Evolutionary conservation across 2,113 vertebrate genomes (phyloP).

Genomic region (Carassius auratus): DNA sequence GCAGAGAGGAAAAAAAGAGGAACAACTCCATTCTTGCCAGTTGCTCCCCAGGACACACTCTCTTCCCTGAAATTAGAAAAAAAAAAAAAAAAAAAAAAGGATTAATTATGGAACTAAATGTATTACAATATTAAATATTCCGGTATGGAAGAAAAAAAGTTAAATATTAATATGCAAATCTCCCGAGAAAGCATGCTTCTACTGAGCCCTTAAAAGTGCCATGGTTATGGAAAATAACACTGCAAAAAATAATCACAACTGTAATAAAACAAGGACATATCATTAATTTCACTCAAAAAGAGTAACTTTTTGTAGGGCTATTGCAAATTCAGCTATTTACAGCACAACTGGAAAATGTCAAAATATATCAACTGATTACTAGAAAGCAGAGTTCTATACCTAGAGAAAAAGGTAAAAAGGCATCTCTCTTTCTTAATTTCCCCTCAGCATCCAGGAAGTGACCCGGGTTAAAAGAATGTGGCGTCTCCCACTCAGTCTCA

Average conservation of each 20-base stretch:
- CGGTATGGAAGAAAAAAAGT: background rate
- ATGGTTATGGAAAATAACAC: too few relatives aligned
- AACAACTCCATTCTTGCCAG: background rate
- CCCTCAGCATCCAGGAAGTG: constrained; percentile 85
- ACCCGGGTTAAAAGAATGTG: constrained; percentile 49
- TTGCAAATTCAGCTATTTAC: background rate
- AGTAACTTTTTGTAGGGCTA: background rate
- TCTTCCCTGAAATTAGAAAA: constrained; percentile 72
- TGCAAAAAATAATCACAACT: too few relatives aligned
- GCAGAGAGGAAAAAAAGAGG: constrained; percentile 80
- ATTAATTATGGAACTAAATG: background rate
- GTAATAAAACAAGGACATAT: too few relatives aligned
- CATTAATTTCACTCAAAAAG: background rate
- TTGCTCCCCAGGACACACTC: constrained; percentile 78
- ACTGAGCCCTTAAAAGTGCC: too few relatives aligned
- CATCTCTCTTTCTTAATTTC: constrained; percentile 79
- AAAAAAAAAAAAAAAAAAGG: background rate
- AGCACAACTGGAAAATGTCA: background rate
- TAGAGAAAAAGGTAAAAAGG: constrained; percentile 83
- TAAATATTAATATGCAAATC: constrained; percentile 42
- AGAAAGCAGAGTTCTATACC: constrained; percentile 62
- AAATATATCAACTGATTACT: background rate
- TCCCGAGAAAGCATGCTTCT: too few relatives aligned
- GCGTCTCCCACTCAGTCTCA: constrained; percentile 54
- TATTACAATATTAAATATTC: background rate